Conservation (phyloP, 2,888 invertebrate species). For the Chromoteleia sp. region DNA sequence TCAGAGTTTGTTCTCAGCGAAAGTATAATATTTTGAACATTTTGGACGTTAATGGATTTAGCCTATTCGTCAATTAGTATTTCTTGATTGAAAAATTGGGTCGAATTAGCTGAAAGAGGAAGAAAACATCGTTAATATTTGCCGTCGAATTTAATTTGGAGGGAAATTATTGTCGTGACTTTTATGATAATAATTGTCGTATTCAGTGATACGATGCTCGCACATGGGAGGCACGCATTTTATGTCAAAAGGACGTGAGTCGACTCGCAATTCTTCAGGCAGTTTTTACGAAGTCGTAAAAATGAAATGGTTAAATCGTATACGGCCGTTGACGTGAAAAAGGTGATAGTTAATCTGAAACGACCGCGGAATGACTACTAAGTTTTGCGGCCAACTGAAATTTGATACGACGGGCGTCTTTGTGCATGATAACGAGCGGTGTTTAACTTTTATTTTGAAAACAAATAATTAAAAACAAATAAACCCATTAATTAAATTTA, state of each 20-base stretch:
- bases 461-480: conserved; percentile 19
- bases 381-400: conserved; percentile 53
- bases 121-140: conserved; percentile 19
- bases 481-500: too few relatives aligned
- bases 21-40: too few relatives aligned
- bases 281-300: conserved; percentile 77
- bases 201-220: conserved; percentile 28
- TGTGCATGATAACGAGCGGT: conserved; percentile 24
- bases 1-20: too few relatives aligned
- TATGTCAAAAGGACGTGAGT: conserved; percentile 76
- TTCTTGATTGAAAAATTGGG: too few relatives aligned
- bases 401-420: conserved; percentile 39
- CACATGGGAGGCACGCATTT: conserved; percentile 68
- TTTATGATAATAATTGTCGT: conserved; percentile 64
- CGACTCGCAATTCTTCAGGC: conserved; percentile 77
- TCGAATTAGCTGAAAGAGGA: conserved; percentile 52
- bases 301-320: conserved; percentile 69
- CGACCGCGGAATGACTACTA: conserved; percentile 63
- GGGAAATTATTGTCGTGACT: conserved; percentile 45
- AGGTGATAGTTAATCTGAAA: conserved; percentile 68
- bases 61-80: too few relatives aligned
- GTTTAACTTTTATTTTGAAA: background rate
- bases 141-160: conserved; percentile 33
- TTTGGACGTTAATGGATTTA: too few relatives aligned
- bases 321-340: conserved; percentile 65